Base-by-base conservation (phyloP, 2,113 vertebrate species). In the Xiphophorus hellerii region DNA sequence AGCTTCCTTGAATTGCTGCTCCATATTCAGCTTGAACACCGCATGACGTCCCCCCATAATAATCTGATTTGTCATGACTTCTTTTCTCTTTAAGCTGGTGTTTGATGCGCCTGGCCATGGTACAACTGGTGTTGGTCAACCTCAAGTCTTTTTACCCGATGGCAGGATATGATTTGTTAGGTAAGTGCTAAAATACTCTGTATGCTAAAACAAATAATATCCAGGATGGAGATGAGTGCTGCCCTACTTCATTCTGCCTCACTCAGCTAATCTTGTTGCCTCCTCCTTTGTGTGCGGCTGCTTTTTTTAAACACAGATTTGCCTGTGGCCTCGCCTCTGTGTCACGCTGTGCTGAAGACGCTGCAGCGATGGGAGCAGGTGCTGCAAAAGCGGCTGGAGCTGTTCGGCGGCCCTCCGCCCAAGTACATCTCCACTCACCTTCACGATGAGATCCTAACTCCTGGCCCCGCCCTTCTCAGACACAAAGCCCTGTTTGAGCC, bases 291-390 rank as follows among this genome's bases (percentile, higher is more conserved):
- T 77, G 62, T 80, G 54, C 30, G 25, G 30, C 33, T 78, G 51
- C 22, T 69, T 68, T 65, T 48, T 66, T 13, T 84, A 65, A 30
- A 80, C 78, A 0, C 92, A 99, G 98, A 99, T 76, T 95, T 99
- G 86, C 98, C 98, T 25, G 96, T 97, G 90, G 96, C 94, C 80
- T 99, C 98, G 51, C 98, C 98, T 0, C 91, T 98, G 74, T 99
- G 98, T 91, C 96, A 99, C 80, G 92, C 95, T 6, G 94, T 97
- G 79, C 90, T 99, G 71, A 99, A 98, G 92, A 97, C 96, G 4
- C 94, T 99, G 9, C 97, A 99, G 65, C 95, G 96, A 69, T 99
- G 98, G 98, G 97, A 99, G 76, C 97, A 98, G 93, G 96, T 99
- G 87, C 93, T 99, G 66, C 94, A 97, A 54, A 96, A 96, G 84